These are phyloP conservation scores for Scotopteryx bipunctaria DNA, from an alignment of 2,888 invertebrate genomes.

Conservation along the genomic window DNA sequence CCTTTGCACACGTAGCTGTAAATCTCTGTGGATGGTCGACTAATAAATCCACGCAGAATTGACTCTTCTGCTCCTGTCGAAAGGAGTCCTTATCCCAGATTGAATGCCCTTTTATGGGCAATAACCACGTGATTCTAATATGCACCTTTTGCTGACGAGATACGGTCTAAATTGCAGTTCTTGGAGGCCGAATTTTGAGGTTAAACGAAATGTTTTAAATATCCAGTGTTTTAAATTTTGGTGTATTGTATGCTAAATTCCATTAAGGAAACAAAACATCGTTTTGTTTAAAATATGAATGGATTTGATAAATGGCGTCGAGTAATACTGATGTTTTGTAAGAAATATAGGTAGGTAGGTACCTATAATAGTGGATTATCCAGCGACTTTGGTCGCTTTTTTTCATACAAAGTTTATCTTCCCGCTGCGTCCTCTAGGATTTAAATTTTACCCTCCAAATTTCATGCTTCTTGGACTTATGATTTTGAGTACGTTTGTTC, in stretches of 20 bases:
- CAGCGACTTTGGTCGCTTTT: too few relatives aligned
- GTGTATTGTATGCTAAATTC: conserved; percentile 19
- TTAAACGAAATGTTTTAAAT: too few relatives aligned
- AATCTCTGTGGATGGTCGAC: conserved; percentile 13
- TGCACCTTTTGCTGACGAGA: neutral
- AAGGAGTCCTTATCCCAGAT: conserved; percentile 3
- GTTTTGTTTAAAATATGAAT: conserved; percentile 1
- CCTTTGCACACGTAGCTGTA: conserved; percentile 5
- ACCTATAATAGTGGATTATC: too few relatives aligned
- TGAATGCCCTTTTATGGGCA: conserved; percentile 1
- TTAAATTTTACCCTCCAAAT: too few relatives aligned
- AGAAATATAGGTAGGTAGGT: neutral
- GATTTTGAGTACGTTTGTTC: too few relatives aligned
- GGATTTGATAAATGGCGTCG: neutral
- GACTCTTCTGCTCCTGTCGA: conserved; percentile 10
- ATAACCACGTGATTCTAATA: neutral
- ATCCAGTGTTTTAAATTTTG: too few relatives aligned
- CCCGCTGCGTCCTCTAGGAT: too few relatives aligned
- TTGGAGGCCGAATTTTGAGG: too few relatives aligned
- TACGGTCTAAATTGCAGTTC: too few relatives aligned
- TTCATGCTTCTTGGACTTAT: too few relatives aligned
- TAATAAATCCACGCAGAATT: conserved; percentile 20
- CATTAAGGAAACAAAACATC: conserved; percentile 13
- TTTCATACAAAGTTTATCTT: too few relatives aligned
- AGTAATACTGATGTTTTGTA: neutral